phyloP scores from a whole-genome alignment of 2,797 vertebrate species.

The Anguilla megastoma region DNA sequence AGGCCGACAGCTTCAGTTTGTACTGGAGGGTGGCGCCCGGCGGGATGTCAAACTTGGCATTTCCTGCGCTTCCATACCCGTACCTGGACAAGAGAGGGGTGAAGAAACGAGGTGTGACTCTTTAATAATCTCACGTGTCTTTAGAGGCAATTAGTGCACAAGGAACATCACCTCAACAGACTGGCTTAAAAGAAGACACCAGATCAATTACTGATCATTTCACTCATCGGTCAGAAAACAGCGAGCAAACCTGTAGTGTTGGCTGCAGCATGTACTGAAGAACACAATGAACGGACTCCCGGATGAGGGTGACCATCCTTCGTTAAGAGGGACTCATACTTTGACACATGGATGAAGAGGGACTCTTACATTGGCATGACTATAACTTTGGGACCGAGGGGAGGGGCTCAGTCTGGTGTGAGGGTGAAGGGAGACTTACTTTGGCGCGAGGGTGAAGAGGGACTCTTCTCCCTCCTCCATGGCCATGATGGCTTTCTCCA shows the following conservation, averaged over 20 bases:
- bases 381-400: slow-evolving; percentile 63
- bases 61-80: slow-evolving; percentile 83
- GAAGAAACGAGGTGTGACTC: not conserved
- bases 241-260: not conserved
- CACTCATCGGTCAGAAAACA: not conserved
- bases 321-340: not conserved
- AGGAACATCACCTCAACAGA: not conserved
- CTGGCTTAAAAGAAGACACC: not conserved
- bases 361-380: slow-evolving; percentile 83
- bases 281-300: not conserved
- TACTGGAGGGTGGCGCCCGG: slow-evolving; percentile 83
- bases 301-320: not conserved
- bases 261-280: not conserved
- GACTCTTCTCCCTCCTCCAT: slow-evolving; percentile 94
- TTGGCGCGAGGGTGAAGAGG: slow-evolving; percentile 83
- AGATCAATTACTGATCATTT: not conserved
- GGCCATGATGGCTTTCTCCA: slow-evolving; percentile 87
- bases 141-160: not conserved
- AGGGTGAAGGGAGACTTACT: slow-evolving; percentile 63
- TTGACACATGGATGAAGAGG: slow-evolving; percentile 79
- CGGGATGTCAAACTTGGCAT: slow-evolving; percentile 82
- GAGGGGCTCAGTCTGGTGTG: not conserved
- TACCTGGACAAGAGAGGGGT: slow-evolving; percentile 69
- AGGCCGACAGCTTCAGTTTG: slow-evolving; percentile 83
- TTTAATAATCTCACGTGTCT: not conserved